Conservation (phyloP, 2,888 invertebrate species). For the Amiota minor region DNA sequence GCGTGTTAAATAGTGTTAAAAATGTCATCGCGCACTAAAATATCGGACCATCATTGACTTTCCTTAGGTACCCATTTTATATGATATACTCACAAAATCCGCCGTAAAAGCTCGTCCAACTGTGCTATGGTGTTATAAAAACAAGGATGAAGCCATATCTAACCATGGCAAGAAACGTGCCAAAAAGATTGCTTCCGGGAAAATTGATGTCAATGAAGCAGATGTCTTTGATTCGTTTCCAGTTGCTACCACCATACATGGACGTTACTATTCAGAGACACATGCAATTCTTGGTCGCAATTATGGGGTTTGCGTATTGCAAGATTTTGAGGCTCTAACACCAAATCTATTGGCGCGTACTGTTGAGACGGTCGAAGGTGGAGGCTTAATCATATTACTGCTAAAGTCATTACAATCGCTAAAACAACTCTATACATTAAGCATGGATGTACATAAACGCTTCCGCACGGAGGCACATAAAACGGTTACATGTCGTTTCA, state of each 20-base stretch:
- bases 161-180: conserved; percentile 94
- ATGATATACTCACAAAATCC: conserved; percentile 97
- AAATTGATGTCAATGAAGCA: conserved; percentile 91
- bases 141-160: conserved; percentile 88
- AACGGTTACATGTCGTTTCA: conserved; percentile 93
- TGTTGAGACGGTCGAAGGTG: conserved; percentile 98
- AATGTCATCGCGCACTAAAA: no score
- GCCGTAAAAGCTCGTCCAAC: conserved; percentile 93
- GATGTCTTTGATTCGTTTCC: conserved; percentile 97
- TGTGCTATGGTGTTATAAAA: conserved; percentile 99
- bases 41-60: no score
- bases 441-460: conserved; percentile 98
- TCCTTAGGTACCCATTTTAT: conserved; percentile 92
- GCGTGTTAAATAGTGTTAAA: no score
- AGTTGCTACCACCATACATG: conserved; percentile 96
- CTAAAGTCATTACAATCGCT: conserved; percentile 89
- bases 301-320: conserved; percentile 94
- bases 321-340: conserved; percentile 98
- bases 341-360: conserved; percentile 97
- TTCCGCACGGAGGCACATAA: conserved; percentile 94
- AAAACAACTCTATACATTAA: conserved; percentile 94
- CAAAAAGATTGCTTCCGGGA: conserved; percentile 92
- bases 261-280: conserved; percentile 97
- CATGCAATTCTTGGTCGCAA: conserved; percentile 98
- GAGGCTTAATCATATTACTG: conserved; percentile 92